Conservation (phyloP, 2,113 vertebrate genomes). For the Aegypius monachus region DNA sequence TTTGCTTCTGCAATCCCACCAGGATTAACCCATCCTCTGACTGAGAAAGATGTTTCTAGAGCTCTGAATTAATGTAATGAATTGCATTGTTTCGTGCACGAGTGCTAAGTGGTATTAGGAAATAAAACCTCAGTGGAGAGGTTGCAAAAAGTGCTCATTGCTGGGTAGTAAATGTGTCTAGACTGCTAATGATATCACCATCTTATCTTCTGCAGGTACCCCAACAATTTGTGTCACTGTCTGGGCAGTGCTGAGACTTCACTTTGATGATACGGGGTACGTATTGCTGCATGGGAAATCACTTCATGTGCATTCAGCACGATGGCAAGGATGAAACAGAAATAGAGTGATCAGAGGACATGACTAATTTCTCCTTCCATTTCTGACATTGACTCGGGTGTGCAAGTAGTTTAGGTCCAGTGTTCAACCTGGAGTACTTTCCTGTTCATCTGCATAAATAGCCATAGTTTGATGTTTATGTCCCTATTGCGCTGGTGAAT, state of each 20-base stretch:
- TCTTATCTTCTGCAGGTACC: slow-evolving; percentile 79
- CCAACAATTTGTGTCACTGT: slow-evolving; percentile 94
- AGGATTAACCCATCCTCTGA: background rate
- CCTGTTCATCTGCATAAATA: background rate
- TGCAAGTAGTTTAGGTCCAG: background rate
- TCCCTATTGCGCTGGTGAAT: background rate
- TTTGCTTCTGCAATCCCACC: background rate
- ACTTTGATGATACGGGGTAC: slow-evolving; percentile 90
- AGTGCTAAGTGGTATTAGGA: background rate
- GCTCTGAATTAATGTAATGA: background rate
- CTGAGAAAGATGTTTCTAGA: background rate
- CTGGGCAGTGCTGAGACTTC: slow-evolving; percentile 92
- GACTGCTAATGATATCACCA: background rate
- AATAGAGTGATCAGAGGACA: background rate
- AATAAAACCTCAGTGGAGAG: background rate
- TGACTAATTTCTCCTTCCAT: background rate
- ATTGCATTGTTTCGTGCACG: fast-evolving
- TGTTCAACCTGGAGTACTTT: background rate
- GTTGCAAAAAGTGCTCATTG: background rate
- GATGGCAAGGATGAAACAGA: background rate
- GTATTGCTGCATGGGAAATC: background rate
- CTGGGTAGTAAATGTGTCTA: background rate
- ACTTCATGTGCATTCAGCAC: background rate
- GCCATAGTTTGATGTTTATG: background rate
- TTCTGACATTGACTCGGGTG: background rate